phyloP scores from a whole-genome alignment of 2,888 invertebrate genomes.

The Chalcosyrphus nemorum region DNA sequence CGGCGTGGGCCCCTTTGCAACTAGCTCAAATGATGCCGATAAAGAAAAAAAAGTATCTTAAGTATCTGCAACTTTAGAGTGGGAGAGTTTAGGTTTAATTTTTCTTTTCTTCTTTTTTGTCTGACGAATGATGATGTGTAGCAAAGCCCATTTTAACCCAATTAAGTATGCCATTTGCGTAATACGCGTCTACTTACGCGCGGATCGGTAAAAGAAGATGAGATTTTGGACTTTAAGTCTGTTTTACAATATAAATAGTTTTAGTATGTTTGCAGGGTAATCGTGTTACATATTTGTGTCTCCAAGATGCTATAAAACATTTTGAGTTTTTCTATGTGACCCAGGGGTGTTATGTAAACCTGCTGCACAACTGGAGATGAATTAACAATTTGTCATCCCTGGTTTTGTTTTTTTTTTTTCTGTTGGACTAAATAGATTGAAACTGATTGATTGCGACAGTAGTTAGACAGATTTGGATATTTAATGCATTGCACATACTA shows the following conservation, averaged over 20 bases:
- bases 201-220: constrained; percentile 21
- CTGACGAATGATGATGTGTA: constrained; percentile 8
- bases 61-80: constrained; percentile 12
- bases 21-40: constrained; percentile 32
- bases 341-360: constrained; percentile 19
- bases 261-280: constrained; percentile 5
- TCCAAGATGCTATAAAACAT: constrained; percentile 27
- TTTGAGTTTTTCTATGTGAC: too few species aligned
- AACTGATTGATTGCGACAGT: constrained; percentile 42
- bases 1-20: constrained; percentile 32
- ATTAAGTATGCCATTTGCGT: constrained; percentile 55
- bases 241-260: constrained; percentile 3
- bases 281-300: constrained; percentile 9
- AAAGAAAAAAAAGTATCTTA: too few species aligned
- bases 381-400: constrained; percentile 38
- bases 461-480: neutral
- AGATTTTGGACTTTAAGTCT: constrained; percentile 31
- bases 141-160: constrained; percentile 29
- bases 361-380: constrained; percentile 27
- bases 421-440: constrained; percentile 21
- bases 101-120: neutral
- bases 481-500: constrained; percentile 1
- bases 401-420: neutral
- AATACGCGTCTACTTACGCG: constrained; percentile 19
- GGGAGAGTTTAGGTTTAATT: constrained; percentile 4